Evolutionary conservation across 2,113 vertebrate species (phyloP).

Genomic region (Phalacrocorax carbo): DNA sequence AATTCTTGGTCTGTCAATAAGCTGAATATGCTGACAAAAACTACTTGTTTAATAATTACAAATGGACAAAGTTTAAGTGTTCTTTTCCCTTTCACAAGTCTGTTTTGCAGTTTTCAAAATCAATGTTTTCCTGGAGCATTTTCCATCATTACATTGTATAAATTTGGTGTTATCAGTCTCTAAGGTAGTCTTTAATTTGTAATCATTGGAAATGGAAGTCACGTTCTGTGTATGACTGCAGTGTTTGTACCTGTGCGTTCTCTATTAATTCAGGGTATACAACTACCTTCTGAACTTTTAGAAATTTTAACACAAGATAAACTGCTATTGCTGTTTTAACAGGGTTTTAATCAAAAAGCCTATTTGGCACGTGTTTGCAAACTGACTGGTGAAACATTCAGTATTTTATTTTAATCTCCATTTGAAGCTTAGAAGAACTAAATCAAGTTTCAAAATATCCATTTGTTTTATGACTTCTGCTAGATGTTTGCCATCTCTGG

Average conservation of each 20-base stretch:
- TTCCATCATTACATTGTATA: accelerated
- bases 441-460: background rate
- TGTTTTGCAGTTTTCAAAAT: background rate
- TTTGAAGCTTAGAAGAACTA: background rate
- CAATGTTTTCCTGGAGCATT: background rate
- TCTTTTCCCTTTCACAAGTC: accelerated
- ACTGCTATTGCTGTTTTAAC: background rate
- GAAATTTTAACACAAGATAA: background rate
- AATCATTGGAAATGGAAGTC: background rate
- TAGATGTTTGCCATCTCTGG: background rate
- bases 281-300: background rate
- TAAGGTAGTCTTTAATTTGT: background rate
- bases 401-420: background rate
- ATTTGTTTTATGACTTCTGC: background rate
- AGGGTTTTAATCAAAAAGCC: background rate
- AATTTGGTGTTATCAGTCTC: too few species aligned
- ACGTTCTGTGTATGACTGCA: background rate
- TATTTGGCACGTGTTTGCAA: background rate
- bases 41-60: background rate
- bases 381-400: background rate
- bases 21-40: background rate
- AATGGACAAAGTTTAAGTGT: background rate
- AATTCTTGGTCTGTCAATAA: background rate
- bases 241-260: background rate
- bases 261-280: background rate